phyloP scores from a whole-genome alignment of 2,888 invertebrate genomes.

The Drosophila greeni region DNA sequence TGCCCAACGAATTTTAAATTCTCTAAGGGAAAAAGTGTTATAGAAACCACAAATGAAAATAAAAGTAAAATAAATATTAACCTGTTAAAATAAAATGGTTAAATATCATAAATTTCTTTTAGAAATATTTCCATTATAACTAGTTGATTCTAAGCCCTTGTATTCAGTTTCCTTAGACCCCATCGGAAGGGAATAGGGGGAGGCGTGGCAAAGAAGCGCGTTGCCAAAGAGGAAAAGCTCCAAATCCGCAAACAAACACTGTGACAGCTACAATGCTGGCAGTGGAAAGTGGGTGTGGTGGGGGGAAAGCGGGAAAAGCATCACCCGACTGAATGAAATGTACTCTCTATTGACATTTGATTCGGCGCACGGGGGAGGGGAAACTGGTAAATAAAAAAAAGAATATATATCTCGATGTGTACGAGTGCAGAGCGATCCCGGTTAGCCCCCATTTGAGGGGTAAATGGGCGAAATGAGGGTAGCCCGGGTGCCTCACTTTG shows the following conservation, averaged over 20 bases:
- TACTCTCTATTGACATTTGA: conserved; percentile 74
- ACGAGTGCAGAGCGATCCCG: conserved; percentile 31
- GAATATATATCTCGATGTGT: conserved; percentile 18
- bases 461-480: conserved; percentile 22
- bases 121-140: too few relatives aligned
- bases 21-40: conserved; percentile 29
- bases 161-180: background rate
- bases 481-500: conserved; percentile 21
- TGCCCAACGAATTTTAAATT: conserved; percentile 51
- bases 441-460: conserved; percentile 37
- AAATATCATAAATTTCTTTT: too few relatives aligned
- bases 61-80: background rate
- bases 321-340: conserved; percentile 67
- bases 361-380: conserved; percentile 35
- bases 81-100: accelerated
- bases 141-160: too few relatives aligned
- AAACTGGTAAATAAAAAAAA: conserved; percentile 32
- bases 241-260: conserved; percentile 74
- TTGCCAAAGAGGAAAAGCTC: conserved; percentile 66
- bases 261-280: conserved; percentile 67
- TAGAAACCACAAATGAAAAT: background rate
- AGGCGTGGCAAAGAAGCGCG: conserved; percentile 46
- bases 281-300: conserved; percentile 32
- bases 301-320: conserved; percentile 37
- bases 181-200: conserved; percentile 5